Evolutionary conservation across 2,888 invertebrate species (phyloP).

Genomic region (Apodemia zela): DNA sequence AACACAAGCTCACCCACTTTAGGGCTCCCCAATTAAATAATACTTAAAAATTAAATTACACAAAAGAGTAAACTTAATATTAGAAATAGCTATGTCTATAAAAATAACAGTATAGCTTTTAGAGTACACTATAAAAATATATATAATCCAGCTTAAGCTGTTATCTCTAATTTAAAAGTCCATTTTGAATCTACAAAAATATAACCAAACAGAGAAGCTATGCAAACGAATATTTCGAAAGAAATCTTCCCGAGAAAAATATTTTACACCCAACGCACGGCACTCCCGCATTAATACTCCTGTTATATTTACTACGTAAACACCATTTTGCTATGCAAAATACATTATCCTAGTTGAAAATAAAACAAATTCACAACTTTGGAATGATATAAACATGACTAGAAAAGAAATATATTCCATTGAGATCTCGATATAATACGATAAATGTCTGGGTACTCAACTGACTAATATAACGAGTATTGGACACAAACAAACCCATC

Average conservation of each 20-base stretch:
- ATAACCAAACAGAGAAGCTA: constrained; percentile 54
- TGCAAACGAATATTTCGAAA: constrained; percentile 40
- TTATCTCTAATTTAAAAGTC: constrained; percentile 68
- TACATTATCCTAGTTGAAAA: constrained; percentile 66
- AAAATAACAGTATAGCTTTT: constrained; percentile 76
- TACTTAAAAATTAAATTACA: constrained; percentile 46
- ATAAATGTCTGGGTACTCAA: constrained; percentile 34
- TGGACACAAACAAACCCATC: constrained; percentile 34
- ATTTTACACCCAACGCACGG: constrained; percentile 41
- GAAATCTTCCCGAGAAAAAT: constrained; percentile 31
- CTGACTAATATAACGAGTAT: constrained; percentile 31
- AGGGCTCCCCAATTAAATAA: constrained; percentile 25
- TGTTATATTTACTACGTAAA: constrained; percentile 63
- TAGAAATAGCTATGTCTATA: constrained; percentile 65
- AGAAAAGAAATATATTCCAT: constrained; percentile 55
- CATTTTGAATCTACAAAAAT: constrained; percentile 62
- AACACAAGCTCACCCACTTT: constrained; percentile 21
- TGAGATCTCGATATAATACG: constrained; percentile 56
- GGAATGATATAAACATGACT: constrained; percentile 77
- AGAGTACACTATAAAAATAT: constrained; percentile 78
- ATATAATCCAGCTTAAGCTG: constrained; percentile 70
- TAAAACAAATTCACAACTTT: constrained; percentile 60
- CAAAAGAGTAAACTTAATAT: constrained; percentile 49
- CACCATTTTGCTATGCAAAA: constrained; percentile 78
- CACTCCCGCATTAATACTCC: constrained; percentile 46